Evolutionary conservation across 2,888 invertebrate species (phyloP), one percentile per base, ranked within the genome.

Genomic region (Drosophila mimica): DNA sequence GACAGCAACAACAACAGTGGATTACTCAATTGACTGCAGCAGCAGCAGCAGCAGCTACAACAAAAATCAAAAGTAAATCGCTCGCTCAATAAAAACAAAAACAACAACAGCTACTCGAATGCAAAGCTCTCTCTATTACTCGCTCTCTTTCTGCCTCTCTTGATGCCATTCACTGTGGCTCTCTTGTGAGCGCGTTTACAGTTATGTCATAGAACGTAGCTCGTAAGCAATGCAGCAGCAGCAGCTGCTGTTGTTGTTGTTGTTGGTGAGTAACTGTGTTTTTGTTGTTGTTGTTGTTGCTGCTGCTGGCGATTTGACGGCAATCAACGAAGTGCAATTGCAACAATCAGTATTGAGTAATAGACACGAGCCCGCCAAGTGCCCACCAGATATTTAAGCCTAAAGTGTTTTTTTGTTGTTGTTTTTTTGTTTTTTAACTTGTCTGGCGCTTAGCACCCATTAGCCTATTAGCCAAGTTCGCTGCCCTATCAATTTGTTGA

Each of bases 141-240:
- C 34, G 43, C 52, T 46, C 46, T 51, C 36, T 28, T 20, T 43
- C n/a, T n/a, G 48, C 20, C 49, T 46, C 52, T 25, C 49, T 65
- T 61, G 46, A 40, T 51, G 67, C 64, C 67, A 33, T 68, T 68
- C 63, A 51, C 67, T 60, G 38, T 38, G 60, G 56, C 49, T 33
- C 77, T 76, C 89, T 83, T 71, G 67, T 65, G 61, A 79, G 82
- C 82, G 68, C 73, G 57, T 88, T 90, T 83, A 90, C 89, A 90
- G 87, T 87, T 87, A 87, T 87, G 87, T 87, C 87, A 87, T 87
- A 87, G 87, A 87, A 90, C 90, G 79, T 77, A 80, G 78, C 63
- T 70, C 57, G 72, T 71, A 81, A 86, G 83, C 81, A 38, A 59
- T 70, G 79, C 69, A 68, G 77, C 71, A 74, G 88, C 52, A 64